Base-by-base conservation (phyloP, 2,113 vertebrate genomes). In the Falco punctatus region DNA sequence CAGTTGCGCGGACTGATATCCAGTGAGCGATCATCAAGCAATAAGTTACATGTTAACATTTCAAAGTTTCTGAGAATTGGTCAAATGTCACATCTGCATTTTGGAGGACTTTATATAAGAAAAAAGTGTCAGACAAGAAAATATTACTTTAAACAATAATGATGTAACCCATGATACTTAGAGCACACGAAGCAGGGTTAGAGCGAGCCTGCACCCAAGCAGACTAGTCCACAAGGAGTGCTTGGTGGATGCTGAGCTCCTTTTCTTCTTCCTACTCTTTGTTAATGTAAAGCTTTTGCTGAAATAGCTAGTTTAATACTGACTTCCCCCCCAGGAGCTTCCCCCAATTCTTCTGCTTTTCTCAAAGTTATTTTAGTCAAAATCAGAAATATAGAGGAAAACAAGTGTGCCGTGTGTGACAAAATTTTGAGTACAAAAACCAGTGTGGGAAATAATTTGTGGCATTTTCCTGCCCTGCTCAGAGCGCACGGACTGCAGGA, bases 11-110 rank as follows among this genome's bases (percentile, higher is more conserved):
- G 48, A 5, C 4, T 5, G 30, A 19, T 2, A 44, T 0, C 15
- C 44, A 71, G 22, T 1, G 2, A 72, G 46, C 1, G 1, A 46
- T 35, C 59, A 46, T 1, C 42, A 6, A 40, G 54, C 46, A 57
- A 28, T 13, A 4, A 30, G 35, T 1, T 6, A 33, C 2, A 1
- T 0, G 9, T 23, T 17, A 42, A n/a, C 12, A 1, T 13, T n/a
- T 32, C n/a, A 22, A 52, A 52, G 30, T 42, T 42, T 42, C 42
- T 42, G 42, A 14, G 42, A 42, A 42, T 42, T 42, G 42, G 42
- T 42, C 42, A 42, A 14, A 42, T 42, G 42, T 42, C 42, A 42
- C 40, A 19, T 2, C n/a, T 9, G 30, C 4, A 65, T 44, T 27
- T 72, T 26, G 35, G 11, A 69, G 23, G 58, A 48, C 11, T 86